Conservation (phyloP, 2,113 vertebrate genomes). For the Stigmatopora argus region DNA sequence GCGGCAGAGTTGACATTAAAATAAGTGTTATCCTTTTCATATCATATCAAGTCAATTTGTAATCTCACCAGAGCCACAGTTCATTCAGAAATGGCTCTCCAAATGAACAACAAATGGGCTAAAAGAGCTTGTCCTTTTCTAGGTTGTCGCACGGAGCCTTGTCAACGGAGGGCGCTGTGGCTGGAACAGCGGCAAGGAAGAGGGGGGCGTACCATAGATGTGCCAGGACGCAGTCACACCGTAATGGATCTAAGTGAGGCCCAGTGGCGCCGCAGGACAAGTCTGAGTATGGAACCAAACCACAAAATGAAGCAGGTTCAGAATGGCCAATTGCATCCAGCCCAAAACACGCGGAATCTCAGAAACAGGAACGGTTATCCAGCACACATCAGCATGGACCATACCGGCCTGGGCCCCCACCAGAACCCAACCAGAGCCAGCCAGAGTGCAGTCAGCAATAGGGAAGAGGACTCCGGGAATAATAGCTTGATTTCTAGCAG, state of each 20-base stretch:
- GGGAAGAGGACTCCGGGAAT: constrained; percentile 51
- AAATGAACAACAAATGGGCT: not conserved
- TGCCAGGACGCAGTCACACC: constrained; percentile 51
- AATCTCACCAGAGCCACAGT: not conserved
- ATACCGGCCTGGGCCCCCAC: constrained; percentile 28
- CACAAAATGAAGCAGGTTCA: not conserved
- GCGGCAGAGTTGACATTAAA: too few relatives aligned
- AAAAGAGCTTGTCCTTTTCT: not conserved
- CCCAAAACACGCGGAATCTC: constrained; percentile 19
- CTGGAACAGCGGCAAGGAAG: constrained; percentile 48
- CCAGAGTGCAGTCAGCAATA: constrained; percentile 15
- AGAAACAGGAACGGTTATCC: constrained; percentile 55
- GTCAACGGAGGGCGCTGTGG: constrained; percentile 62
- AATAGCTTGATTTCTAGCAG: constrained; percentile 49
- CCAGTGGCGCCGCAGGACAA: constrained; percentile 48
- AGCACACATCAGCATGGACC: constrained; percentile 39
- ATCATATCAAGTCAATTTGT: not conserved
- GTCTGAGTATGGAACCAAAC: constrained; percentile 33
- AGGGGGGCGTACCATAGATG: constrained; percentile 20
- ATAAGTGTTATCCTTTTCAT: too few relatives aligned
- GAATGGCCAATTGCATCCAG: constrained; percentile 7
- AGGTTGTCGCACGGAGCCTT: constrained; percentile 66
- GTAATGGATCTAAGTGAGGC: constrained; percentile 48
- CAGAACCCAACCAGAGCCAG: constrained; percentile 26
- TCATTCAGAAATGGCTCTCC: not conserved